These are phyloP conservation scores for Pachycephala philippinensis DNA, from an alignment of 2,113 vertebrate species.

Conservation along the genomic window DNA sequence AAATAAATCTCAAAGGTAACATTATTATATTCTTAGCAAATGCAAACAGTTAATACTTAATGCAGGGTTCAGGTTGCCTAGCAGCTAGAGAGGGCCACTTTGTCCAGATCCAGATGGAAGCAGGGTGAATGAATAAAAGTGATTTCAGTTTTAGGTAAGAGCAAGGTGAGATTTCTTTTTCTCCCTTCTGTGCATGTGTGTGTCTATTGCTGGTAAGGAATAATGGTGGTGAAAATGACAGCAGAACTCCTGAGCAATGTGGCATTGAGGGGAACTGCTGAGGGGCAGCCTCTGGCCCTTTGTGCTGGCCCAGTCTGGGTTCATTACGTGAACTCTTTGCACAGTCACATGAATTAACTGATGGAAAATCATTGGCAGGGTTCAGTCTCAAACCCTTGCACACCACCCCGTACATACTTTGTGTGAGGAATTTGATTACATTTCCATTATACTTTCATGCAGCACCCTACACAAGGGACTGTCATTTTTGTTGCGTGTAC, in stretches of 20 bases:
- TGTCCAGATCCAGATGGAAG: slow-evolving; percentile 1
- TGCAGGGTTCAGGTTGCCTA: slow-evolving; percentile 55
- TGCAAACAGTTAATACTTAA: neutral
- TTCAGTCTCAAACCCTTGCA: neutral
- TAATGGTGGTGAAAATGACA: neutral
- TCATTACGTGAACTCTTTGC: neutral
- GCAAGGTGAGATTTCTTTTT: neutral
- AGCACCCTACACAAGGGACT: neutral
- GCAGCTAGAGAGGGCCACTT: slow-evolving; percentile 48
- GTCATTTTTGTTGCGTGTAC: neutral
- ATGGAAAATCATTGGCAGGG: neutral
- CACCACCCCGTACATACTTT: accelerated
- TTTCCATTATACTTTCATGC: neutral
- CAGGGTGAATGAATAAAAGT: slow-evolving; percentile 19
- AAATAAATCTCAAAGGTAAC: slow-evolving; percentile 1
- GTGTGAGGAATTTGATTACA: neutral
- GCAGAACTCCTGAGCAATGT: neutral
- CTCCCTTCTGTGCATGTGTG: neutral
- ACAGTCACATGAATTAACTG: neutral
- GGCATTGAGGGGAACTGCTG: neutral
- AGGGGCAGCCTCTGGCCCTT: neutral
- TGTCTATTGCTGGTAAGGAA: neutral
- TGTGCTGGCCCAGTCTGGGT: neutral
- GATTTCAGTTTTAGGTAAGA: neutral
- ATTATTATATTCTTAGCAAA: neutral